Evolutionary conservation across 2,797 vertebrate genomes (phyloP).

Genomic region (Potorous gilbertii): DNA sequence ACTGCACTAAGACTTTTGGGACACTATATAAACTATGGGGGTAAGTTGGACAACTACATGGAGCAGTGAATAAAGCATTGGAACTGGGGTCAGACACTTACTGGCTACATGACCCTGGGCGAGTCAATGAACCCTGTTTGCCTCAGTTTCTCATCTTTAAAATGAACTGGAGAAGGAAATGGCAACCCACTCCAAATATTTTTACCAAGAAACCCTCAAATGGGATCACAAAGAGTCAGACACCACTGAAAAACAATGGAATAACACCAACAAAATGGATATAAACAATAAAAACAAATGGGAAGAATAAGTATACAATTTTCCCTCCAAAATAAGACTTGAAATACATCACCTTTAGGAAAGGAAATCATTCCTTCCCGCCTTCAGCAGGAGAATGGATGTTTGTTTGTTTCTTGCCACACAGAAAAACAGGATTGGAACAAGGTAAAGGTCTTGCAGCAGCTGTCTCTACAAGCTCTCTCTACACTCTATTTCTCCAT

Average conservation of each 20-base stretch:
- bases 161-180: neutral
- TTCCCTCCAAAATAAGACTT: constrained; percentile 7
- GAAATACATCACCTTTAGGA: neutral
- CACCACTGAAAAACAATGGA: neutral
- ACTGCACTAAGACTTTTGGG: too few species aligned
- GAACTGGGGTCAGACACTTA: neutral
- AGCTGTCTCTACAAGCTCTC: neutral
- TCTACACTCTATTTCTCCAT: constrained; percentile 15
- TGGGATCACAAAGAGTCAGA: neutral
- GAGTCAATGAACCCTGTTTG: neutral
- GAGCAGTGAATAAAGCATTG: too few species aligned
- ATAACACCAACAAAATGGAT: neutral
- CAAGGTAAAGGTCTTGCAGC: constrained; percentile 39
- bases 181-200: neutral
- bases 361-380: neutral
- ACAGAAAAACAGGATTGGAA: constrained; percentile 28
- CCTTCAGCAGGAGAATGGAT: constrained; percentile 1
- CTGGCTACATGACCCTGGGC: neutral
- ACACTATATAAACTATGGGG: too few species aligned
- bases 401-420: constrained; percentile 42
- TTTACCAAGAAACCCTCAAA: neutral
- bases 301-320: constrained; percentile 9
- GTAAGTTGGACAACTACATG: too few species aligned
- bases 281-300: neutral
- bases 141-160: neutral